Conservation (phyloP, 2,888 invertebrate genomes). For the Andrena flavipes region DNA sequence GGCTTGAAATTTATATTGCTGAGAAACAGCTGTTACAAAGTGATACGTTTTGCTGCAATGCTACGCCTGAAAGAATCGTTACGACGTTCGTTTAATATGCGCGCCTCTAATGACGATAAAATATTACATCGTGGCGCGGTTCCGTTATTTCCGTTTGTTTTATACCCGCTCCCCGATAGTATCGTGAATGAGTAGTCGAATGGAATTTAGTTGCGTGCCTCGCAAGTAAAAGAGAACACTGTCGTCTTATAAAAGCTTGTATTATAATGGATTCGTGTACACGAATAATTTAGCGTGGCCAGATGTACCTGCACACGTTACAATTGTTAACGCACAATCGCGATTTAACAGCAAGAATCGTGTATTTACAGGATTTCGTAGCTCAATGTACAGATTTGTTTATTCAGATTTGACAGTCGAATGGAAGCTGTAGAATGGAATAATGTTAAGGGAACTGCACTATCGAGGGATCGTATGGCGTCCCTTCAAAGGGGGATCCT, state of each 20-base stretch:
- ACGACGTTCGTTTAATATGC: background rate
- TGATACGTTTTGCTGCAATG: background rate
- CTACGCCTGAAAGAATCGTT: background rate
- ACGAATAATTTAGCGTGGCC: background rate
- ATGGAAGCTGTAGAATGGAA: constrained; percentile 3
- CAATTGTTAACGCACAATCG: background rate
- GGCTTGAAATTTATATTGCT: background rate
- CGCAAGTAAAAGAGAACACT: background rate
- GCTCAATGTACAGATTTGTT: constrained; percentile 19
- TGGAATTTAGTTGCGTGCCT: constrained; percentile 2
- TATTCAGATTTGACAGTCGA: constrained; percentile 10
- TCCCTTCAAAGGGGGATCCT: constrained; percentile 95
- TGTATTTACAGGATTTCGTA: constrained; percentile 19
- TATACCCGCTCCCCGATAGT: constrained; percentile 18
- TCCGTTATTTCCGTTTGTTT: constrained; percentile 37
- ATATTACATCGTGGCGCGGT: constrained; percentile 15
- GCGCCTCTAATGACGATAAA: background rate
- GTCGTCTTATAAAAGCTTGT: background rate
- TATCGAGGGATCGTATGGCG: constrained; percentile 91
- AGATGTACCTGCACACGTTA: background rate
- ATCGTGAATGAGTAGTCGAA: background rate
- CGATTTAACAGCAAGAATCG: background rate
- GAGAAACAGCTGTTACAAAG: background rate
- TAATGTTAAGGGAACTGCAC: constrained; percentile 81
- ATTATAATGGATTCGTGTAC: background rate